phyloP scores from a whole-genome alignment of 2,888 invertebrate genomes.

The Leptinotarsa peninsularis region DNA sequence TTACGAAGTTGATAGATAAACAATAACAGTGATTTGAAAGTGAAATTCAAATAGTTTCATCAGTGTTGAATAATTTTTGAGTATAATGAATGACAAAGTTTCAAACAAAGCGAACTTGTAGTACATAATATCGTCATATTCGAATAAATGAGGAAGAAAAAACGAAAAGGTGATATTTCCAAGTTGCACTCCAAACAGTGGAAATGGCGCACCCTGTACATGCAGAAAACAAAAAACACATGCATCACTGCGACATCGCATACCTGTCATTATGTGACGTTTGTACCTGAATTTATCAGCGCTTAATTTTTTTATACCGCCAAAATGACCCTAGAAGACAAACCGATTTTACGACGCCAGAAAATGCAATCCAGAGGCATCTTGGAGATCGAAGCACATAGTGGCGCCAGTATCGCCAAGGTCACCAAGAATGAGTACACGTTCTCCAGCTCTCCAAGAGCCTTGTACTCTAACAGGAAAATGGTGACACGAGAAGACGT shows the following conservation, averaged over 20 bases:
- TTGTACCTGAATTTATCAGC: constrained; percentile 33
- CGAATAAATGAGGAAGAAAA: constrained; percentile 22
- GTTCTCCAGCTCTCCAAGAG: constrained; percentile 73
- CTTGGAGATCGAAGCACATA: constrained; percentile 37
- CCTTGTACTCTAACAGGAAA: constrained; percentile 72
- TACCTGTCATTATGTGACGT: constrained; percentile 43
- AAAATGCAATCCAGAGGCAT: constrained; percentile 38
- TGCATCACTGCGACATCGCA: background rate
- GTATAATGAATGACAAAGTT: background rate
- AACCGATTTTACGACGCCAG: constrained; percentile 40
- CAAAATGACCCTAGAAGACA: constrained; percentile 47
- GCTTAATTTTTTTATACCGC: constrained; percentile 26
- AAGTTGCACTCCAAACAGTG: background rate
- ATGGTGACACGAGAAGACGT: constrained; percentile 65
- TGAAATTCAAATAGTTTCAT: background rate
- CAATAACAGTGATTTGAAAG: background rate
- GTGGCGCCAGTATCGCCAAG: constrained; percentile 39
- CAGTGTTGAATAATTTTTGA: background rate
- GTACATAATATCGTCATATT: background rate
- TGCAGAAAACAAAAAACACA: background rate
- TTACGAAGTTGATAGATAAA: background rate
- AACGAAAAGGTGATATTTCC: constrained; percentile 10
- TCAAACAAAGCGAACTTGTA: background rate
- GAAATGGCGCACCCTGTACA: background rate
- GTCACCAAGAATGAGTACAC: constrained; percentile 66